These are phyloP conservation scores for Perdita meconis DNA, from an alignment of 2,888 invertebrate genomes.

Conservation along the genomic window DNA sequence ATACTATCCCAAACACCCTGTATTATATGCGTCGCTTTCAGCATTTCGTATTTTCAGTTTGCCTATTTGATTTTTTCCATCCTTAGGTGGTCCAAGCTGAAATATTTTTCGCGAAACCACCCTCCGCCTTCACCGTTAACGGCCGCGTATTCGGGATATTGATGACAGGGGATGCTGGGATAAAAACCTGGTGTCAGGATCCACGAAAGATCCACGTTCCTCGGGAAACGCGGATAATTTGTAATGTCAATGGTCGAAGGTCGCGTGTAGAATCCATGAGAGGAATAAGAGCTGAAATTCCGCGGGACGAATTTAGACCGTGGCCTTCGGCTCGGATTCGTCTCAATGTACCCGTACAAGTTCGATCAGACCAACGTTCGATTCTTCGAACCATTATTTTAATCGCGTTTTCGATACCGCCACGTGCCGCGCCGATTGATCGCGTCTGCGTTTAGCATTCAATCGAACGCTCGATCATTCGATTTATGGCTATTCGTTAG, in stretches of 20 bases:
- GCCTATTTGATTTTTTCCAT: too few relatives aligned
- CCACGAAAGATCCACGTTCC: background rate
- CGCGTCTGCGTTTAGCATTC: background rate
- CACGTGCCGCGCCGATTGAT: background rate
- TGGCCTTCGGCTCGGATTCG: conserved; percentile 61
- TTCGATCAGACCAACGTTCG: conserved; percentile 49
- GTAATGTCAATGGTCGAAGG: conserved; percentile 39
- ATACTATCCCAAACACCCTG: too few relatives aligned
- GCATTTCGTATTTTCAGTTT: too few relatives aligned
- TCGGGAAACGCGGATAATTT: conserved; percentile 2
- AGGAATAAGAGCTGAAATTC: conserved; percentile 58
- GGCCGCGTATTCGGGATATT: too few relatives aligned
- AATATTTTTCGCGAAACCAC: too few relatives aligned
- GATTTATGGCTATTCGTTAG: background rate
- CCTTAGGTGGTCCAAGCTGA: too few relatives aligned
- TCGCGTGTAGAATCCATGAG: conserved; percentile 52
- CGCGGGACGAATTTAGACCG: conserved; percentile 65
- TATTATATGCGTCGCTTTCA: too few relatives aligned
- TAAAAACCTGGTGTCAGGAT: background rate
- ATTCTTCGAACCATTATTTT: conserved; percentile 49
- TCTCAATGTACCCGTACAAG: conserved; percentile 44
- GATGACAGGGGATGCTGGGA: too few relatives aligned
- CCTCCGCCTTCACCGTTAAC: too few relatives aligned
- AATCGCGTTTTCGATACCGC: conserved; percentile 36
- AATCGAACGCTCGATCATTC: background rate